Evolutionary conservation across 2,888 invertebrate species (phyloP).

Genomic region (Amblyjoppa fuscipennis): DNA sequence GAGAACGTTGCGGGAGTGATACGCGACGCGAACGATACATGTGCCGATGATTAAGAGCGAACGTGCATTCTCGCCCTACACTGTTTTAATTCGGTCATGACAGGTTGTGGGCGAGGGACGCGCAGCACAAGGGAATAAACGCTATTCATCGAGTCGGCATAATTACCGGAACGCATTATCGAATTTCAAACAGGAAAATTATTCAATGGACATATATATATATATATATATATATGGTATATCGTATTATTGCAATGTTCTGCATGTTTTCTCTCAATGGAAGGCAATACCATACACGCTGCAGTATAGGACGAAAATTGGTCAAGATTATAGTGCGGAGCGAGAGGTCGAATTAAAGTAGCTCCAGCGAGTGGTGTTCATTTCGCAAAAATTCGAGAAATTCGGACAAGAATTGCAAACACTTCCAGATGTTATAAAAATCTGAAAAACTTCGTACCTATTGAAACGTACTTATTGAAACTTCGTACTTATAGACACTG

Average conservation of each 20-base stretch:
- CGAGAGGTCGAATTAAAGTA: not conserved
- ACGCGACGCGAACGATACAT: slow-evolving; percentile 37
- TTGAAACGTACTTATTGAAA: no score
- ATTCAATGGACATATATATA: slow-evolving; percentile 6
- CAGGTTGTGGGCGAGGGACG: slow-evolving; percentile 25
- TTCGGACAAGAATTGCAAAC: no score
- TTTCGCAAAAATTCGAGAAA: no score
- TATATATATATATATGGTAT: not conserved
- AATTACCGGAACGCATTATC: slow-evolving; percentile 76
- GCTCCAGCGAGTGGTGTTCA: no score
- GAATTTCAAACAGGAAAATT: slow-evolving; percentile 72
- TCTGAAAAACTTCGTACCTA: no score
- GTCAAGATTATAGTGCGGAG: not conserved
- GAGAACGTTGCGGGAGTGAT: slow-evolving; percentile 9
- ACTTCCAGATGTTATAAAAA: no score
- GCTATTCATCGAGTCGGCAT: slow-evolving; percentile 74
- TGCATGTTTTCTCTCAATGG: not conserved
- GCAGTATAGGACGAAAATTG: not conserved
- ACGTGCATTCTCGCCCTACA: slow-evolving; percentile 66
- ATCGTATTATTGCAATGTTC: not conserved
- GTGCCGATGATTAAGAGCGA: slow-evolving; percentile 71
- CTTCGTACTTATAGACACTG: no score
- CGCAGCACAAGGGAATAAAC: slow-evolving; percentile 58
- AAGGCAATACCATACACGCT: not conserved
- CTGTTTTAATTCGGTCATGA: slow-evolving; percentile 78